phyloP scores from a whole-genome alignment of 2,888 invertebrate genomes.

The Phengaris alcon region DNA sequence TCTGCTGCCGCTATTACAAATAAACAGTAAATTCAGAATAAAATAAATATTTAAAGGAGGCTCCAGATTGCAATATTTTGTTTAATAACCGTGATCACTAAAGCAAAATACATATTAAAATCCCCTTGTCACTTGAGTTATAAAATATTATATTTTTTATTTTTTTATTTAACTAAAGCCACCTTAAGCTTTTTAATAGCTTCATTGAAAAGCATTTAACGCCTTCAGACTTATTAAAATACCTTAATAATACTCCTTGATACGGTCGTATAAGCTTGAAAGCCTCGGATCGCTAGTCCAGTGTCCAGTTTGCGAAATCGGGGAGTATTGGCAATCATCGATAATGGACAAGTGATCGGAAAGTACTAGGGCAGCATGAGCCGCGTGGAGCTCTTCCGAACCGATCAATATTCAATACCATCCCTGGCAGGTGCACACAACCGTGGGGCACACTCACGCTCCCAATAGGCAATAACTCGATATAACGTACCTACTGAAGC shows the following conservation, averaged over 20 bases:
- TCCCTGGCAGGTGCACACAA: conserved; percentile 53
- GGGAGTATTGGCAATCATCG: conserved; percentile 62
- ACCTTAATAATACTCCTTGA: too few species aligned
- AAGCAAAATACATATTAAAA: too few species aligned
- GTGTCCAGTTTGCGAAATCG: conserved; percentile 9
- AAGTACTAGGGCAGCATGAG: conserved; percentile 63
- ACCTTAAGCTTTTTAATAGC: background rate
- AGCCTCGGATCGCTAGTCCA: background rate
- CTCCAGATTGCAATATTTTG: too few species aligned
- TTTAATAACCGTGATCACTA: too few species aligned
- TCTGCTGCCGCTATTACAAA: too few species aligned
- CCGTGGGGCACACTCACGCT: conserved; percentile 43
- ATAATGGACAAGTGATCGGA: conserved; percentile 73
- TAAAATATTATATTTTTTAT: too few species aligned
- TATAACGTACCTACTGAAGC: background rate
- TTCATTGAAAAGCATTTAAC: background rate
- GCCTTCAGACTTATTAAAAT: background rate
- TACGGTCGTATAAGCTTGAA: background rate
- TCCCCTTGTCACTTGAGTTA: too few species aligned
- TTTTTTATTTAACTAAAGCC: too few species aligned
- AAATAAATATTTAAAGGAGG: too few species aligned
- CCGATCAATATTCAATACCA: conserved; percentile 65
- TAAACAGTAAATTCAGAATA: too few species aligned
- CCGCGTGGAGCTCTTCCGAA: conserved; percentile 59
- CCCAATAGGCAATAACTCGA: background rate